Percentiles rank a stretch among this genome's conserved stretches.
Conservation (phyloP, 2,888 invertebrate species). For the Creontiades dilutus region DNA sequence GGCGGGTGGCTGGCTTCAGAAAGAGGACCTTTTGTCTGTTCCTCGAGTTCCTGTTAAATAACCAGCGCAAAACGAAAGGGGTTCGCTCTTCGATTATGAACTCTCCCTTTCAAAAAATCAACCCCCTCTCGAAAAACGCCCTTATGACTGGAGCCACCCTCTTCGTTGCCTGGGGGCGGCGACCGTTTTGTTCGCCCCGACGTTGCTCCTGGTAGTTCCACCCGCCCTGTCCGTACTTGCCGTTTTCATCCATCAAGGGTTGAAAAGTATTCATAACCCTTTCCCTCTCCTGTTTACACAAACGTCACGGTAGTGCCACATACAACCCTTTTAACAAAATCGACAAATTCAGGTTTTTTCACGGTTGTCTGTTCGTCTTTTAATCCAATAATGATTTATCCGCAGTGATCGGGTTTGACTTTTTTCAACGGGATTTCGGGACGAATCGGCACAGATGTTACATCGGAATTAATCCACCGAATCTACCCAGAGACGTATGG, state of each 20-base stretch:
- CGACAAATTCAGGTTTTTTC: conserved; percentile 34
- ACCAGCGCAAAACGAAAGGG: conserved; percentile 70
- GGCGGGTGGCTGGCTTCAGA: conserved; percentile 59
- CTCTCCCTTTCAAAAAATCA: conserved; percentile 63
- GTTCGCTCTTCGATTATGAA: conserved; percentile 65
- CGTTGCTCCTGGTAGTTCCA: conserved; percentile 11
- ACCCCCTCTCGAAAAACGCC: conserved; percentile 49
- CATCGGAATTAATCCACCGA: neutral
- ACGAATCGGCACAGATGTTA: neutral
- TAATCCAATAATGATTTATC: conserved; percentile 43
- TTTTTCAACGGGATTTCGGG: conserved; percentile 5
- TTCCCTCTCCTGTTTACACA: conserved; percentile 19
- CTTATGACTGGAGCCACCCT: conserved; percentile 13
- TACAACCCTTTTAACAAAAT: conserved; percentile 29
- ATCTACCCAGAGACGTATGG: neutral
- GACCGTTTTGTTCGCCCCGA: conserved; percentile 24
- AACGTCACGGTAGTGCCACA: conserved; percentile 27
- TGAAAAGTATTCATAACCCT: conserved; percentile 60
- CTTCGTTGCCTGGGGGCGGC: conserved; percentile 4
- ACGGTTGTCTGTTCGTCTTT: conserved; percentile 47
- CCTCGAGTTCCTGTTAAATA: conserved; percentile 70
- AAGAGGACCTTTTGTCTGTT: conserved; percentile 54
- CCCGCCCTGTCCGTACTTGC: neutral
- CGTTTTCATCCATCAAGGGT: conserved; percentile 49
- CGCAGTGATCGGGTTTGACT: conserved; percentile 25